Evolutionary conservation across 2,113 vertebrate species (phyloP), one percentile per base, ranked within the genome.

Genomic region (Callospermophilus lateralis): DNA sequence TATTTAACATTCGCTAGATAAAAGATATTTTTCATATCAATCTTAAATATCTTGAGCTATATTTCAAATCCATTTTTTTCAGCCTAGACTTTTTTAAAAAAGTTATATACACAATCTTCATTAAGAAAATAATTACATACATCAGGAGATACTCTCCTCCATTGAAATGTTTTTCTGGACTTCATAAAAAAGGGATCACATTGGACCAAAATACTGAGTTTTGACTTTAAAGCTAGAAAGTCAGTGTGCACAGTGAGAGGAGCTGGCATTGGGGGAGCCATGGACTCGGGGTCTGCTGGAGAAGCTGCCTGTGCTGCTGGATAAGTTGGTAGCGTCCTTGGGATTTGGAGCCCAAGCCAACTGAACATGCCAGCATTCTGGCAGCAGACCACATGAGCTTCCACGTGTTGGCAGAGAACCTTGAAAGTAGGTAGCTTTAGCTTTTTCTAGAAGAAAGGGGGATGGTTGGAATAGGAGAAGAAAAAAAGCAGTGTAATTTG

Each of bases 141-240:
- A 3, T 15, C 67, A 51, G 16, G 24, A 10, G 4, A 1, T 20
- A 65, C 1, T 48, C 12, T 89, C 20, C 3, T 74, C 73, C n/a
- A 70, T 0, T 58, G 78, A 93, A 32, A 42, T 12, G 48, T 19
- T 70, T 74, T 81, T 84, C 61, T 48, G n/a, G 45, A 65, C 32
- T 89, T 89, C 51, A 42, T 15, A 9, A 30, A 90, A 95, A 79
- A 79, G 19, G 26, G 19, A 51, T 79, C 51, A 63, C 34, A 1
- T 81, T 68, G 13, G 53, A 30, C 15, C 37, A 94, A 79, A 92
- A 80, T 20, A 67, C 0, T 37, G 45, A 51, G 20, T 37, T 73
- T 95, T 79, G 48, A 84, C 72, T 53, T 90, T 19, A 58, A 45
- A 89, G 63, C 48, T 45, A 84, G 72, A 95, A 76, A 67, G 53